phyloP scores from a whole-genome alignment of 2,113 vertebrate genomes.

The Aptenodytes forsteri region DNA sequence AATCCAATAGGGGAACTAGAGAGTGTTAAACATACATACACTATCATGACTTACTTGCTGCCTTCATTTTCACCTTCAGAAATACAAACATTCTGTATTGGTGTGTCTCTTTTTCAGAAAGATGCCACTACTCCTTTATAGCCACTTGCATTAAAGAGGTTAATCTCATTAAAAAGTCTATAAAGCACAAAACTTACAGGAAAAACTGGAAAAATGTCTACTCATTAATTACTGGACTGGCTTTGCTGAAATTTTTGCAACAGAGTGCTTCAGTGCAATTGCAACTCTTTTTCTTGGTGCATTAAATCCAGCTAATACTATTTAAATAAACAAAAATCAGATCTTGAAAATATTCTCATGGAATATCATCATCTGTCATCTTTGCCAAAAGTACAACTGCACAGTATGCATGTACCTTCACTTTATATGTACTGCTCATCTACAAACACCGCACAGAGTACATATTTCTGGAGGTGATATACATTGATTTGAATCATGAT shows the following conservation, averaged over 20 bases:
- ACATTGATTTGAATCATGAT: not conserved
- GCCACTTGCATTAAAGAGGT: not conserved
- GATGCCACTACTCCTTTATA: not conserved
- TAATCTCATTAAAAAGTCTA: not conserved
- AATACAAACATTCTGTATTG: not conserved
- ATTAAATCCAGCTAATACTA: not conserved
- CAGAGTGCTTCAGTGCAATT: not conserved
- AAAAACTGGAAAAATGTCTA: not conserved
- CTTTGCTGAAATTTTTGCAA: not conserved
- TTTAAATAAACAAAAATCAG: not conserved
- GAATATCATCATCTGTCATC: not conserved
- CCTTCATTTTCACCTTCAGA: not conserved
- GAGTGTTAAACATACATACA: not conserved
- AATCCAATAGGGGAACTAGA: not conserved
- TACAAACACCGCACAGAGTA: not conserved
- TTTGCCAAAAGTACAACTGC: not conserved
- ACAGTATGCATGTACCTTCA: not conserved
- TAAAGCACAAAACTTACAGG: not conserved
- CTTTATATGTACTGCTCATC: not conserved
- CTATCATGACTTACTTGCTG: not conserved
- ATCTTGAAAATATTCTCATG: not conserved
- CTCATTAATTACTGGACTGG: not conserved
- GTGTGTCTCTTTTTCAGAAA: not conserved
- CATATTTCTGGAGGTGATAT: not conserved
- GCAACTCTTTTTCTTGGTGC: not conserved